Evolutionary conservation across 2,888 invertebrate species (phyloP).

Genomic region (Monoplex corrugatus): DNA sequence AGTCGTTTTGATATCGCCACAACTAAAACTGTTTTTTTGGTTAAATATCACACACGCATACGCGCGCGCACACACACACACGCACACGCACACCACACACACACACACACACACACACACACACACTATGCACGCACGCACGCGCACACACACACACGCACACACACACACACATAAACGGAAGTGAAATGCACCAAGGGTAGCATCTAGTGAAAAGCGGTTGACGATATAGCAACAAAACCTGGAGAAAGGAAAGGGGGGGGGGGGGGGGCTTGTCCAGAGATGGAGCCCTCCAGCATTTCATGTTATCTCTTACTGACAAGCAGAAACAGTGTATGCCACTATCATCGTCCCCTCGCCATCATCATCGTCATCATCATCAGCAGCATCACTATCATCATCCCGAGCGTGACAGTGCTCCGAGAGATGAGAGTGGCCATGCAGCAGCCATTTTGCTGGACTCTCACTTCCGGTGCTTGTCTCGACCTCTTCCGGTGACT

Average conservation of each 20-base stretch:
- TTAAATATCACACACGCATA: no score
- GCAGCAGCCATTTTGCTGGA: constrained; percentile 9
- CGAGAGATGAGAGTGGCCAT: neutral
- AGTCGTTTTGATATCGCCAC: no score
- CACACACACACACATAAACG: neutral
- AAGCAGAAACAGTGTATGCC: neutral
- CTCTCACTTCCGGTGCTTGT: constrained; percentile 19
- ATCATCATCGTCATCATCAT: constrained; percentile 10
- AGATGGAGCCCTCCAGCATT: no score
- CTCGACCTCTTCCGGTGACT: constrained; percentile 14
- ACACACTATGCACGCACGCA: neutral
- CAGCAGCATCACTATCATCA: no score
- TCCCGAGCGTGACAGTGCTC: neutral
- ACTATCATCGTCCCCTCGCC: constrained; percentile 2
- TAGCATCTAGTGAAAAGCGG: no score
- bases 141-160: neutral
- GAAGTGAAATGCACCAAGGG: no score
- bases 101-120: no score
- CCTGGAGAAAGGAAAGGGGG: neutral
- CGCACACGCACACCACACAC: no score
- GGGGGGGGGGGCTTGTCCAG: neutral
- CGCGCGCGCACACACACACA: no score
- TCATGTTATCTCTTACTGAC: neutral
- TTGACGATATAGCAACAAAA: neutral
- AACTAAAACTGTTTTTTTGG: no score